phyloP scores from a whole-genome alignment of 2,797 vertebrate genomes.

The Argya squamiceps region DNA sequence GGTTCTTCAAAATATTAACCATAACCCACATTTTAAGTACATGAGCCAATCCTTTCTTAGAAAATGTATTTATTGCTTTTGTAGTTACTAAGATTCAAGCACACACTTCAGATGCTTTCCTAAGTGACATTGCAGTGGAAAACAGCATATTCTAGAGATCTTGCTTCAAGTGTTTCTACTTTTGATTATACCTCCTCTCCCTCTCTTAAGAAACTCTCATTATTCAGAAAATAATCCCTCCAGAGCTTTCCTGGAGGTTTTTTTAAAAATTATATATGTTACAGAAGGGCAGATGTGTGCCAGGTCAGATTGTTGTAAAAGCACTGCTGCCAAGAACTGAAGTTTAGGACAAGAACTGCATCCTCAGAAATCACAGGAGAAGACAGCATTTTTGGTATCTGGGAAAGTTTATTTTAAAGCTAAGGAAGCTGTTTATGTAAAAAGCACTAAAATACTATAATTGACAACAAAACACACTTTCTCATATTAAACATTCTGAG shows the following conservation, averaged over 20 bases:
- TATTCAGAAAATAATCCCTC: background rate
- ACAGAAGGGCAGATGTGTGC: background rate
- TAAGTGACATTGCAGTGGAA: background rate
- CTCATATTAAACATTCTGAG: background rate
- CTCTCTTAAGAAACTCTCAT: background rate
- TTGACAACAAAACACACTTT: background rate
- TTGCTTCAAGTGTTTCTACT: background rate
- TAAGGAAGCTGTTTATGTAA: background rate
- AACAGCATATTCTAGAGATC: background rate
- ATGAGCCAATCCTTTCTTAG: background rate
- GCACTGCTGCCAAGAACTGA: background rate
- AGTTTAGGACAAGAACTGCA: background rate
- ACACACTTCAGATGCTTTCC: background rate
- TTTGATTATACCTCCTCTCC: background rate
- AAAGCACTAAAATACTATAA: background rate
- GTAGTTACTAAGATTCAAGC: background rate
- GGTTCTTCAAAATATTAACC: background rate
- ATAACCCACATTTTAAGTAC: background rate
- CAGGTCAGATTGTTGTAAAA: background rate
- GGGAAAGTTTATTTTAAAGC: background rate
- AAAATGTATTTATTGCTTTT: background rate
- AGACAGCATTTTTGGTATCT: background rate
- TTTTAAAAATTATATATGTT: background rate
- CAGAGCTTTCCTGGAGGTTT: background rate
- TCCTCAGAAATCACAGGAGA: background rate